Percentiles rank a stretch among this genome's conserved stretches.
Evolutionary conservation across 2,797 vertebrate species (phyloP).

Genomic region (Sciurus vulgaris): DNA sequence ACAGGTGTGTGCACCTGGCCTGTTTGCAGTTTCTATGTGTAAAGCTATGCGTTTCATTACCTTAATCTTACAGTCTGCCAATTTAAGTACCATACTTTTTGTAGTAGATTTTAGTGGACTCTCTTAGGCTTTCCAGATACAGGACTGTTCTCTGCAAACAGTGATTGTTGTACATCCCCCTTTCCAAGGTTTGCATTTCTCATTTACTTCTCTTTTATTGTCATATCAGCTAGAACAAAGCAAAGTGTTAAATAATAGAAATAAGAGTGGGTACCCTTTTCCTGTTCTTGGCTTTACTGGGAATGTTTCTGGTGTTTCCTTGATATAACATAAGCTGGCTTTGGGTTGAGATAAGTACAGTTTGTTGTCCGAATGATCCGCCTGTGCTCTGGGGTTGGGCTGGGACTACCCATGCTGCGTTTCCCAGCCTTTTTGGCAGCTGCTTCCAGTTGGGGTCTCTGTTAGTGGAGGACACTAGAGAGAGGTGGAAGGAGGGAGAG

Average conservation of each 20-base stretch:
- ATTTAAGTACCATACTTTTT: not conserved
- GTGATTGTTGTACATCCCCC: not conserved
- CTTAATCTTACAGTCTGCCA: not conserved
- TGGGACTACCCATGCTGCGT: not conserved
- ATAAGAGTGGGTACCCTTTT: not conserved
- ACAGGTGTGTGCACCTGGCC: not conserved
- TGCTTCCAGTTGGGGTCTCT: not conserved
- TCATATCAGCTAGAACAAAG: not conserved
- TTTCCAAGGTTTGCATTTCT: constrained; percentile 4
- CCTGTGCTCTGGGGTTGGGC: not conserved
- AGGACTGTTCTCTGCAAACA: not conserved
- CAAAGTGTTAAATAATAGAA: not conserved
- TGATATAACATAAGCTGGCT: not conserved
- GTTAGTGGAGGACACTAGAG: not conserved
- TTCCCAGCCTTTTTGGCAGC: not conserved
- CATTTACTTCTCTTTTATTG: not conserved
- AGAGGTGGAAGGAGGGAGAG: not conserved
- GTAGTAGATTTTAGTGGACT: not conserved
- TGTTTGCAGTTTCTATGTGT: not conserved
- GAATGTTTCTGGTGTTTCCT: not conserved
- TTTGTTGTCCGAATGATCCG: not conserved
- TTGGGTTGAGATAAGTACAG: not conserved
- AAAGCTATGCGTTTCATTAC: not conserved
- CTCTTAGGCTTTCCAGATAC: not conserved
- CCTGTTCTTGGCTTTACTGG: not conserved